These are phyloP conservation scores for Andrena haemorrhoa DNA, from an alignment of 2,888 invertebrate genomes.

Conservation along the genomic window DNA sequence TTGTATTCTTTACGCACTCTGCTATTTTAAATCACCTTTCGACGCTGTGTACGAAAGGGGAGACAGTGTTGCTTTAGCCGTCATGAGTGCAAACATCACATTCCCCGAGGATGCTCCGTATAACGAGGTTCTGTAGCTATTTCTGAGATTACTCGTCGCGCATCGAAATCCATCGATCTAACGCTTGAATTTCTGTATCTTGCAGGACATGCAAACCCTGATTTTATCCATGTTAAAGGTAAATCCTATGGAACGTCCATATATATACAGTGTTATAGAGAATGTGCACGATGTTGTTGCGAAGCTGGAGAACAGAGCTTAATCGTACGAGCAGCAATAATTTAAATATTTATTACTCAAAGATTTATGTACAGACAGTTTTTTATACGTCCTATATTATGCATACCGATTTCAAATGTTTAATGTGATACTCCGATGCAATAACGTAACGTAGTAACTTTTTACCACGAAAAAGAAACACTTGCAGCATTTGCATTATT, in stretches of 20 bases:
- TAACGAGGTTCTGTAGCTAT: constrained; percentile 84
- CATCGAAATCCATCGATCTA: background rate
- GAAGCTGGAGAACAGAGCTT: constrained; percentile 87
- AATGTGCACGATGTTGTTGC: constrained; percentile 87
- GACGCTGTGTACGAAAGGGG: constrained; percentile 94
- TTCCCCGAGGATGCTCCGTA: constrained; percentile 90
- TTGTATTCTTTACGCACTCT: constrained; percentile 93
- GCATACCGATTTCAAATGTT: constrained; percentile 14
- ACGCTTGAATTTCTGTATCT: constrained; percentile 65
- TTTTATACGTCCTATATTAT: constrained; percentile 30
- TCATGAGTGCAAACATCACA: constrained; percentile 90
- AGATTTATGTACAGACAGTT: constrained; percentile 36
- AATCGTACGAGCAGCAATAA: constrained; percentile 31
- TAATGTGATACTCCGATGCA: constrained; percentile 12
- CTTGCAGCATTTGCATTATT: constrained; percentile 18
- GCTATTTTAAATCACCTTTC: constrained; percentile 94
- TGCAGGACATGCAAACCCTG: constrained; percentile 89
- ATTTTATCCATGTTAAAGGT: constrained; percentile 90
- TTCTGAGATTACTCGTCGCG: too few species aligned
- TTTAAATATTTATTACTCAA: constrained; percentile 28
- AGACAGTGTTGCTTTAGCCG: constrained; percentile 94
- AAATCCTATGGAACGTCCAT: constrained; percentile 92
- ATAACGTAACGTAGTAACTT: constrained; percentile 19
- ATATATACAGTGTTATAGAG: constrained; percentile 90
- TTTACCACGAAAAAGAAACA: constrained; percentile 20